Evolutionary conservation across 2,113 vertebrate species (phyloP).

Genomic region (Ariopsis seemanni): DNA sequence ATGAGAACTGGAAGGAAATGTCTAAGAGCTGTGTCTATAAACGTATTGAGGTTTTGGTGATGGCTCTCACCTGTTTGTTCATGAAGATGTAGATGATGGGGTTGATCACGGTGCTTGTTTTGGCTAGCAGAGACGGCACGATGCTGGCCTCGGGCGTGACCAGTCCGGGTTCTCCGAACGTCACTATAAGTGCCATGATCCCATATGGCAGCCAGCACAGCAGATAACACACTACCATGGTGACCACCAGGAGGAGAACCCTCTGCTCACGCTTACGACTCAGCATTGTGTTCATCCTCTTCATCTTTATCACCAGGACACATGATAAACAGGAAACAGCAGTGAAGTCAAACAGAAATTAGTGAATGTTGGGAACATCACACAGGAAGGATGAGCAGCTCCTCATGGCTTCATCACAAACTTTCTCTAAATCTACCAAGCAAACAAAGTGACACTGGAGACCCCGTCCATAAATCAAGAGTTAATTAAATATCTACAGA

Average conservation of each 20-base stretch:
- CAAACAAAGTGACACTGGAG: background rate
- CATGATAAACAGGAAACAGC: background rate
- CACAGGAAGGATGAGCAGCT: background rate
- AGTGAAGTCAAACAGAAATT: background rate
- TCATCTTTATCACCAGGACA: conserved; percentile 51
- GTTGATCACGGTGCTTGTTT: conserved; percentile 70
- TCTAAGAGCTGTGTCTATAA: background rate
- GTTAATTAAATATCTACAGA: background rate
- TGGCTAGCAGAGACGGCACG: conserved; percentile 69
- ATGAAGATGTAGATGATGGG: conserved; percentile 71
- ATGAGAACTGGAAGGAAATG: background rate
- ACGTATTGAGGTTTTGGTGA: background rate
- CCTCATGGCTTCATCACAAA: background rate
- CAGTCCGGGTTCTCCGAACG: conserved; percentile 63
- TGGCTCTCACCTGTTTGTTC: conserved; percentile 69
- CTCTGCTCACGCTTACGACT: conserved; percentile 59
- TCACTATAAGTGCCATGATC: conserved; percentile 64
- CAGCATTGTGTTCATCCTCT: conserved; percentile 38
- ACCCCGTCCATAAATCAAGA: background rate
- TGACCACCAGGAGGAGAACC: conserved; percentile 65
- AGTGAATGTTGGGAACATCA: background rate
- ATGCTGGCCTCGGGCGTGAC: conserved; percentile 64
- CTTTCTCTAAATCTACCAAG: background rate
- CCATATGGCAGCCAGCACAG: conserved; percentile 73
- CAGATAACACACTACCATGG: conserved; percentile 71